Evolutionary conservation across 2,888 invertebrate species (phyloP), one percentile per base, ranked within the genome.

Genomic region (Epinotia ramella): DNA sequence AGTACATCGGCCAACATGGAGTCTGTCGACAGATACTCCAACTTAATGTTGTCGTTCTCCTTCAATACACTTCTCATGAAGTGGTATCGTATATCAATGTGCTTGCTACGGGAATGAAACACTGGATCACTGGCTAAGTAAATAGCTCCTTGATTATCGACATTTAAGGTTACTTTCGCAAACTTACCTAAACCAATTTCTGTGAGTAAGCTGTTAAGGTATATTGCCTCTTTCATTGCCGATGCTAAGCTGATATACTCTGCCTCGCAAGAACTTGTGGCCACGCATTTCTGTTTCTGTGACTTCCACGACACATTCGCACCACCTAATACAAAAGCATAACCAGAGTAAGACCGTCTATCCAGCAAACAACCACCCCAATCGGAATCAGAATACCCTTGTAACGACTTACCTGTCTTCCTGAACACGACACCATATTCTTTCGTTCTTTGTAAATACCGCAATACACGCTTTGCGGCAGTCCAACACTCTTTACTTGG

Each of bases 141-240:
- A 9, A 56, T 53, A 12, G 66, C 66, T 4, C 66, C 66, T 24
- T 66, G 66, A 28, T 66, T n/a, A n/a, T n/a, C n/a, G n/a, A n/a
- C n/a, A n/a, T n/a, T 66, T 56, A 56, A 56, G 9, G 33, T 28
- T 53, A 66, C 16, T 66, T 18, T 20, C 3, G 66, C 53, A 53
- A 66, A 67, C 40, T 67, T 20, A 18, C 53, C 49, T 53, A 66
- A 66, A 12, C 66, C 66, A 53, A 66, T 66, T 66, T 66, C 66
- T 28, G 9, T 56, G 2, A 67, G 53, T 28, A 67, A 56, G 33
- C 66, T 67, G n/a, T 40, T 33, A n/a, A 64, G 20, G 18, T 64
- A 64, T 16, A 64, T 33, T 18, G 64, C 64, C 44, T 64, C 64
- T 20, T 64, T 64, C 64, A 64, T 64, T n/a, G 64, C 44, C 46